Conservation (phyloP, 2,888 invertebrate genomes). For the Tridacna crocea region DNA sequence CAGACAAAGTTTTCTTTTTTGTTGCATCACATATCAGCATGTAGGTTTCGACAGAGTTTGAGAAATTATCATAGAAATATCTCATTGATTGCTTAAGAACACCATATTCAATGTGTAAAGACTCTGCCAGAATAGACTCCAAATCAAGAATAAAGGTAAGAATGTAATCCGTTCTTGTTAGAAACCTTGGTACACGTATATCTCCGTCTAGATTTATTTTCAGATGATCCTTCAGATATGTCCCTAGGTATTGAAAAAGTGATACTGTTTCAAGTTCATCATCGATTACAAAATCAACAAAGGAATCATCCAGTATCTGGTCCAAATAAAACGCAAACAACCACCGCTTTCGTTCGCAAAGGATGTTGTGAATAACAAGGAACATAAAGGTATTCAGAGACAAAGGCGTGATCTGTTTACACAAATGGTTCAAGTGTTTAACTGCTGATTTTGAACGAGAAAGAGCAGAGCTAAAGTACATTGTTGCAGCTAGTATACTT, state of each 20-base stretch:
- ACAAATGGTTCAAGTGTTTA: background rate
- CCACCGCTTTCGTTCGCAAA: background rate
- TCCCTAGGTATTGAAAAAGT: background rate
- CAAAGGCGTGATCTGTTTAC: background rate
- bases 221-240: background rate
- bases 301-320: constrained; percentile 5
- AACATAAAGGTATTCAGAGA: background rate
- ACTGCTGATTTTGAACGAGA: background rate
- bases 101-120: background rate
- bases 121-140: background rate
- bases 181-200: background rate
- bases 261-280: background rate
- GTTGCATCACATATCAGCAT: background rate
- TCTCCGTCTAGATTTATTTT: background rate
- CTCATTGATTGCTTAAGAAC: background rate
- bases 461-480: constrained; percentile 1
- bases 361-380: background rate
- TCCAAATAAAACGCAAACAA: constrained; percentile 21
- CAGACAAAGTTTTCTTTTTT: background rate
- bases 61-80: background rate
- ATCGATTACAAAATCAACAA: background rate
- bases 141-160: background rate
- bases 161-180: background rate
- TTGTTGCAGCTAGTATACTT: background rate
- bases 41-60: background rate